These are phyloP conservation scores for Oscheius sp. DNA, from an alignment of 2,888 invertebrate species.

Conservation along the genomic window DNA sequence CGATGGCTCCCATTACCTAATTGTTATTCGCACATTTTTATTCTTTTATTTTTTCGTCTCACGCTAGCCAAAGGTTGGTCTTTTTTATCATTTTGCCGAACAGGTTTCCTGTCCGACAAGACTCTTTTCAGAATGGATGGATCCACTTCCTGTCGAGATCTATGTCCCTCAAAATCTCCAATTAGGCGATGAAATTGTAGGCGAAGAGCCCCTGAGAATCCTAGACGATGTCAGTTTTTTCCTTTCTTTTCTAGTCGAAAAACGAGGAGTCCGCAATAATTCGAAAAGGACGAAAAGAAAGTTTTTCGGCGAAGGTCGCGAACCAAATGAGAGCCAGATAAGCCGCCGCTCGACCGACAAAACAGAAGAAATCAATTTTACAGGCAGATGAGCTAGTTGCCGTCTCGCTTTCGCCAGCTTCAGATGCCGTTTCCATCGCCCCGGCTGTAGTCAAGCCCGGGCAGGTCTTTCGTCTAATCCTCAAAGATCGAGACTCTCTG, in stretches of 20 bases:
- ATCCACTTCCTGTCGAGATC: neutral
- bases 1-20: conserved; percentile 18
- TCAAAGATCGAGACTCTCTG: conserved; percentile 25
- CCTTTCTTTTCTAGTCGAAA: neutral
- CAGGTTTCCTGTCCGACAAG: no score
- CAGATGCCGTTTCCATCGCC: conserved; percentile 23
- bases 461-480: conserved; percentile 12
- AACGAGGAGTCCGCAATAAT: conserved; percentile 1
- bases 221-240: neutral
- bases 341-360: neutral
- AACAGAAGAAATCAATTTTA: neutral
- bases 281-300: neutral
- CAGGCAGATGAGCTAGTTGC: conserved; percentile 22
- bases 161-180: conserved; percentile 18
- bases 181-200: conserved; percentile 18
- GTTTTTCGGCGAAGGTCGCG: conserved; percentile 9
- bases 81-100: no score
- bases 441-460: conserved; percentile 17
- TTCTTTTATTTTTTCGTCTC: neutral
- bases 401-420: conserved; percentile 22
- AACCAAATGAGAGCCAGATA: neutral
- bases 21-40: neutral
- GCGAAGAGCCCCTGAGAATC: neutral
- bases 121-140: conserved; percentile 12
- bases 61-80: neutral